A percentile compares a stretch with the other conserved stretches of the same genome.
Conservation (phyloP, 2,113 vertebrate species). For the Rhipidura dahli region DNA sequence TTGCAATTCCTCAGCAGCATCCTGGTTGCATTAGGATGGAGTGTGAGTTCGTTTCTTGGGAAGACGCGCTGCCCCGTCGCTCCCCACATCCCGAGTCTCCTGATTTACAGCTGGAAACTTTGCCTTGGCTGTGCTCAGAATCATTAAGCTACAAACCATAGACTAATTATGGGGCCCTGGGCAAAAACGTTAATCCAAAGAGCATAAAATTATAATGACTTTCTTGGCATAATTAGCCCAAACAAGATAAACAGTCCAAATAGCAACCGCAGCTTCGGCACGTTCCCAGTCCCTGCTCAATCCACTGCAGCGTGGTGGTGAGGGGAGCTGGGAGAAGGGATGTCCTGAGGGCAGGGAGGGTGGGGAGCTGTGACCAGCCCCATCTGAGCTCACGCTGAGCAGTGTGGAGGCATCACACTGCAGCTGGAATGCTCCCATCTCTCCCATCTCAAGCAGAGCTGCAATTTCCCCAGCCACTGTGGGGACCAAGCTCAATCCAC, state of each 20-base stretch:
- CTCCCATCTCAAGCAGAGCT: background rate
- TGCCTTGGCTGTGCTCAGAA: background rate
- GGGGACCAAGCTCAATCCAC: background rate
- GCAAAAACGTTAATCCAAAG: constrained; percentile 62
- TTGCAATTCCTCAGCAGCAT: background rate
- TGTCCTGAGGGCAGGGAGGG: background rate
- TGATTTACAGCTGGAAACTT: constrained; percentile 15
- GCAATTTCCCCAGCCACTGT: fast-evolving
- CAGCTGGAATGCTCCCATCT: background rate
- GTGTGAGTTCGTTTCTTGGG: background rate
- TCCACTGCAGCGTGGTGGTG: fast-evolving
- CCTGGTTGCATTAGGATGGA: background rate
- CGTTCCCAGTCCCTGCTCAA: background rate
- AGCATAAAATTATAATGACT: constrained; percentile 67
- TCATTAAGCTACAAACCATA: constrained; percentile 43
- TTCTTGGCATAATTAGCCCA: constrained; percentile 61
- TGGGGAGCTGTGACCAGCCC: background rate
- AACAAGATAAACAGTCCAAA: constrained; percentile 46
- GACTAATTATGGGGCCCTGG: constrained; percentile 56
- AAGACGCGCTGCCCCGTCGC: background rate
- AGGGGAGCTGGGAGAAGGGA: background rate
- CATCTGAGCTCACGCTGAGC: fast-evolving
- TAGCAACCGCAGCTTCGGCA: background rate
- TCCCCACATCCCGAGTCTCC: background rate
- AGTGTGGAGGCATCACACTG: fast-evolving